phyloP scores from a whole-genome alignment of 2,113 vertebrate genomes.

The Tylochromis polylepis region DNA sequence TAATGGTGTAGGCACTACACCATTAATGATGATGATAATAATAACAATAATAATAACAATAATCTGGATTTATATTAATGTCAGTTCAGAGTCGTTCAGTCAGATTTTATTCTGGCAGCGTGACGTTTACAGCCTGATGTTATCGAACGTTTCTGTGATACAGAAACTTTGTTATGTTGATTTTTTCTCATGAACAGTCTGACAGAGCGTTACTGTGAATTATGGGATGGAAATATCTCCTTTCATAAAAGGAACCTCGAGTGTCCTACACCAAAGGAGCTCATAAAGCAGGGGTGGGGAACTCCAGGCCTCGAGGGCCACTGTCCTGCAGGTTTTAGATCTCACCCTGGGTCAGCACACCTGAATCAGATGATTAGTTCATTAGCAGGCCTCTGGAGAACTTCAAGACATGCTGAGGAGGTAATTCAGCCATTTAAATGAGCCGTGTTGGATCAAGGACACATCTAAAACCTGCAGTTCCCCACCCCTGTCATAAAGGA shows the following conservation, averaged over 20 bases:
- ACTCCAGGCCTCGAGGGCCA: neutral
- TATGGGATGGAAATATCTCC: neutral
- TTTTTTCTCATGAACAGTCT: neutral
- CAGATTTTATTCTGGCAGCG: neutral
- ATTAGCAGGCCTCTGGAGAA: neutral
- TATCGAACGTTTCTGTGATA: neutral
- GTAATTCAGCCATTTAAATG: too few relatives aligned
- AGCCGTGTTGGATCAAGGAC: neutral
- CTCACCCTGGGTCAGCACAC: neutral
- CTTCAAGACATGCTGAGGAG: neutral
- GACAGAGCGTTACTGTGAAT: neutral
- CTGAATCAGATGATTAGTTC: neutral
- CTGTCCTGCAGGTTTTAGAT: neutral
- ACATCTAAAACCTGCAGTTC: neutral
- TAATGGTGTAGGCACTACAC: neutral
- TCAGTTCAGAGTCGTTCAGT: neutral
- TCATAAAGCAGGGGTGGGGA: rapidly evolving
- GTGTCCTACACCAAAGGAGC: neutral
- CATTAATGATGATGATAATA: too few relatives aligned
- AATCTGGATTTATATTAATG: too few relatives aligned
- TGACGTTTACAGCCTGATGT: neutral
- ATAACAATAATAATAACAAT: too few relatives aligned
- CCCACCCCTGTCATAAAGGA: neutral
- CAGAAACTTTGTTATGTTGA: too few relatives aligned
- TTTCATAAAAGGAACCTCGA: neutral